phyloP scores from a whole-genome alignment of 2,797 vertebrate genomes.

The Choloepus didactylus region DNA sequence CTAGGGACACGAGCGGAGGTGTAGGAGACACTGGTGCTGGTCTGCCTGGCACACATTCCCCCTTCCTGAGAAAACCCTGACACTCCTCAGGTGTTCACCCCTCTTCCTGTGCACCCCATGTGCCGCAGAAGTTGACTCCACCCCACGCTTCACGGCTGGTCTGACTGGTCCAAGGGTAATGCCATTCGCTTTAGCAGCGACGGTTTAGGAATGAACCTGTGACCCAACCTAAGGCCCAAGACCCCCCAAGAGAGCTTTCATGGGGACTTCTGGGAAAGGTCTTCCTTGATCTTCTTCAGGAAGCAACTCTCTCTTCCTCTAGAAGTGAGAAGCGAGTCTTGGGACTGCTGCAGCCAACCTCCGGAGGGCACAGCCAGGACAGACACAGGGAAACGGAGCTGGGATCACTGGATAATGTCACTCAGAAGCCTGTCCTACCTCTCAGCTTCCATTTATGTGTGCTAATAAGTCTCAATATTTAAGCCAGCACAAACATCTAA shows the following conservation, averaged over 20 bases:
- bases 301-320: not conserved
- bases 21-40: not conserved
- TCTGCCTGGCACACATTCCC: not conserved
- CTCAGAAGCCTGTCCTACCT: accelerated
- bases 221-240: not conserved
- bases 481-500: not conserved
- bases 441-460: not conserved
- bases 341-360: not conserved
- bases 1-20: not conserved
- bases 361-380: not conserved
- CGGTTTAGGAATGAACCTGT: not conserved
- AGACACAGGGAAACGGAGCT: not conserved
- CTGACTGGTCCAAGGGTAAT: not conserved
- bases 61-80: not conserved
- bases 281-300: not conserved
- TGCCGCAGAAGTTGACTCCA: not conserved
- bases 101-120: not conserved
- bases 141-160: accelerated
- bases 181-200: not conserved
- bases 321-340: not conserved
- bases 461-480: not conserved
- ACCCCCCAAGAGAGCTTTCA: not conserved
- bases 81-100: not conserved
- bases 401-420: not conserved
- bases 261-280: not conserved